phyloP scores from a whole-genome alignment of 2,113 vertebrate genomes.

The Amazona vittata region DNA sequence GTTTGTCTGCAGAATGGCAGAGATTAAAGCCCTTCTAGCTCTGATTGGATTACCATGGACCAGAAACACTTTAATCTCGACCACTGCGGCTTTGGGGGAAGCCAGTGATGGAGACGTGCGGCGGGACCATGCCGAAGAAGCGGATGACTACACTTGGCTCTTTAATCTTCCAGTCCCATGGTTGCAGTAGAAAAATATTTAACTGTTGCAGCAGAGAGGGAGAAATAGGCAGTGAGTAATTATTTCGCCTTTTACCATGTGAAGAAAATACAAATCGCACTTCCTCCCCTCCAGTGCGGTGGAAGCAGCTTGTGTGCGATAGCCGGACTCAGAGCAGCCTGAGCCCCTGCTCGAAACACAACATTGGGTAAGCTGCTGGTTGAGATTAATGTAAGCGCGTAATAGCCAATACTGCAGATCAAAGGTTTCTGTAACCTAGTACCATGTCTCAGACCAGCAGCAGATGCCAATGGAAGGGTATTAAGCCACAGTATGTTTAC shows the following conservation, averaged over 20 bases:
- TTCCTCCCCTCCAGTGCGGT: background rate
- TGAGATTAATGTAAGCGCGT: background rate
- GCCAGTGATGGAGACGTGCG: constrained; percentile 27
- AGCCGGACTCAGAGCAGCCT: background rate
- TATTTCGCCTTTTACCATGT: constrained; percentile 7
- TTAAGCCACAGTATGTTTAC: background rate
- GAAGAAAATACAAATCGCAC: background rate
- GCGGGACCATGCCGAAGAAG: constrained; percentile 33
- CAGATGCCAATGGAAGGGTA: background rate
- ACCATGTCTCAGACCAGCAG: background rate
- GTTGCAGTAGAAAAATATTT: constrained; percentile 18
- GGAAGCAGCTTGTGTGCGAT: background rate
- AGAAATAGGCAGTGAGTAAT: background rate
- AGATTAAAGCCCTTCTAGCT: constrained; percentile 49
- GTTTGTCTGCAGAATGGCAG: constrained; percentile 42
- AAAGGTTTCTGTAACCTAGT: background rate
- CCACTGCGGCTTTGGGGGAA: constrained; percentile 27
- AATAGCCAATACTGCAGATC: background rate
- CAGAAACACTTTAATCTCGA: constrained; percentile 68
- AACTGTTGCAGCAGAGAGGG: constrained; percentile 26
- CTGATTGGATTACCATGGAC: constrained; percentile 69
- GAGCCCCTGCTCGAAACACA: background rate
- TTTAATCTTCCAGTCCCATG: constrained; percentile 30
- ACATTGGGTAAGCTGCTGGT: background rate
- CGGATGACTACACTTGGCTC: constrained; percentile 44